Percentiles rank a stretch among this genome's conserved stretches.
Evolutionary conservation across 2,797 vertebrate genomes (phyloP).

Genomic region (Phataginus tricuspis): DNA sequence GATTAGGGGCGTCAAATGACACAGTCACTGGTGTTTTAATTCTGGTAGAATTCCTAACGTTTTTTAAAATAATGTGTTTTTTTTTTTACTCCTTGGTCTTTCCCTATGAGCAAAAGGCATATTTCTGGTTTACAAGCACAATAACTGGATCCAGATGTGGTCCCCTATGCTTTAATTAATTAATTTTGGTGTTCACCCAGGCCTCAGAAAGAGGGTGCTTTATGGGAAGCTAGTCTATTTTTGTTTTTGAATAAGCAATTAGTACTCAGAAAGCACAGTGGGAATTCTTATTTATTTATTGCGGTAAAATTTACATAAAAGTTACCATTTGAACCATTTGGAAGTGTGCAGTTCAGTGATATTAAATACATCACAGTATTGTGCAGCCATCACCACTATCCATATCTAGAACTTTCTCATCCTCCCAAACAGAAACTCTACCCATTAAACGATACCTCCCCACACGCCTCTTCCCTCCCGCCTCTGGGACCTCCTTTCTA

Average conservation of each 20-base stretch:
- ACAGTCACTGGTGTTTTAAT: background rate
- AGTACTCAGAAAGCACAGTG: background rate
- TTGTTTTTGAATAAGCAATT: background rate
- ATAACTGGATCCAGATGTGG: background rate
- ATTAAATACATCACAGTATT: background rate
- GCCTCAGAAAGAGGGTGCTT: background rate
- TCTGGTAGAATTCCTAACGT: background rate
- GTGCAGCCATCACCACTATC: too few relatives aligned
- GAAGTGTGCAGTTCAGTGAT: background rate
- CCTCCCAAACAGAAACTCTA: background rate
- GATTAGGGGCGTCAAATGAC: background rate
- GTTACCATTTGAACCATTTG: background rate
- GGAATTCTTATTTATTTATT: conserved; percentile 25
- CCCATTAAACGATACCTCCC: background rate
- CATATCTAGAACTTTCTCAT: background rate
- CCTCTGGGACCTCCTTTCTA: background rate
- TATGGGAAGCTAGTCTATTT: background rate
- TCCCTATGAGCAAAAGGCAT: background rate
- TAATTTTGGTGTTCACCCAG: background rate
- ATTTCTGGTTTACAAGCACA: background rate
- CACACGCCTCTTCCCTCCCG: background rate
- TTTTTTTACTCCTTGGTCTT: background rate
- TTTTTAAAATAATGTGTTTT: background rate
- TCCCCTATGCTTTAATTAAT: background rate
- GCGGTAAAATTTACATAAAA: background rate